A percentile compares a stretch with the other conserved stretches of the same genome.
Conservation (phyloP, 37 sponge, comb jelly and placozoan genomes). For the Axinella damicornis region DNA sequence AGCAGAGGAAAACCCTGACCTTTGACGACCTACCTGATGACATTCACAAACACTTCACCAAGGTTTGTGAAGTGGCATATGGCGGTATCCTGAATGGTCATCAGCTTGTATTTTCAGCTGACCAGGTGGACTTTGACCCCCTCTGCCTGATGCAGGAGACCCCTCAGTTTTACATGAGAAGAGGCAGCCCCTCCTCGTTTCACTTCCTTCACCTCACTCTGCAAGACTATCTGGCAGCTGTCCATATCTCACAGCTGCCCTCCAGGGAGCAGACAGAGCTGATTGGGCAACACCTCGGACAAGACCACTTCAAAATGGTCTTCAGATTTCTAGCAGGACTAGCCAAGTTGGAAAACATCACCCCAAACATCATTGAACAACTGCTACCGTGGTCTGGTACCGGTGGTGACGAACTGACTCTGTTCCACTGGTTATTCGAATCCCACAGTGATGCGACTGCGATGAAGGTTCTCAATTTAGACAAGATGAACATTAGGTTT, state of each 20-base stretch:
- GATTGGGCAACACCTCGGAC: no score
- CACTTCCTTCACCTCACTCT: slow-evolving; percentile 6
- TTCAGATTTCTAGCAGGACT: no score
- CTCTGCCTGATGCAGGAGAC: not conserved
- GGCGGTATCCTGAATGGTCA: not conserved
- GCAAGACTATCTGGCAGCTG: no score
- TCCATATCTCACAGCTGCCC: slow-evolving; percentile 6
- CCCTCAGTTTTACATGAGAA: not conserved
- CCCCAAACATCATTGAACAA: no score
- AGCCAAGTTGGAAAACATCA: no score
- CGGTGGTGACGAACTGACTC: no score
- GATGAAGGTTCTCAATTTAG: no score
- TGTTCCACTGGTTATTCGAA: no score
- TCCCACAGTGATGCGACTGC: no score
- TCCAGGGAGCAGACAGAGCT: not conserved
- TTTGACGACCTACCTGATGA: not conserved
- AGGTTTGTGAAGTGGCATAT: not conserved
- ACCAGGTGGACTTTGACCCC: not conserved
- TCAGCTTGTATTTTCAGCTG: not conserved
- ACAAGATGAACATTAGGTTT: no score
- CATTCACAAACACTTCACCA: not conserved
- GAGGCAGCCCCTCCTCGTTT: not conserved
- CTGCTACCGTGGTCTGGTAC: no score
- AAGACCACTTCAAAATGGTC: no score
- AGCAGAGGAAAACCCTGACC: not conserved